A percentile compares a stretch with the other conserved stretches of the same genome.
These are phyloP conservation scores for Chaetorhynchus papuensis DNA, from an alignment of 2,113 vertebrate genomes.

Conservation along the genomic window DNA sequence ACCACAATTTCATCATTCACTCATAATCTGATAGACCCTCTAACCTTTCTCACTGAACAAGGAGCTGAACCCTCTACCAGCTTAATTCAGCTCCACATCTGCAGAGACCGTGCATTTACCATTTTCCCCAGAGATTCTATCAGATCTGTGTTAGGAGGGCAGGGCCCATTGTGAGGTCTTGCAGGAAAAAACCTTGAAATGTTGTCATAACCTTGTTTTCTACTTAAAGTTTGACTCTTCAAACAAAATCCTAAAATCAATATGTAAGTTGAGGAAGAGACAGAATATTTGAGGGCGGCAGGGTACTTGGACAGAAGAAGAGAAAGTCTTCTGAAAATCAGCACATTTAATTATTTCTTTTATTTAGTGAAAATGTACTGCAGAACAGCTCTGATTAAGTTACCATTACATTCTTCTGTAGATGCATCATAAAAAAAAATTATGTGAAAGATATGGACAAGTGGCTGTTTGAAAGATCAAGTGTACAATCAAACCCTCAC, in stretches of 20 bases:
- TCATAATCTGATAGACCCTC: not conserved
- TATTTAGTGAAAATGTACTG: not conserved
- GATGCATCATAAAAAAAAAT: not conserved
- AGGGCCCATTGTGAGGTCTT: not conserved
- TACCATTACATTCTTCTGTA: not conserved
- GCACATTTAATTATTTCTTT: not conserved
- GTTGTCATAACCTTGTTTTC: not conserved
- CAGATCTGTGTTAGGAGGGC: not conserved
- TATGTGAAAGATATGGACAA: not conserved
- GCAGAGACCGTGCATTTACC: not conserved
- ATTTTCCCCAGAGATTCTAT: not conserved
- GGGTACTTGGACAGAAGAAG: not conserved
- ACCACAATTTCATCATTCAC: not conserved
- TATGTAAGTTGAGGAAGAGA: not conserved
- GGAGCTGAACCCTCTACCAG: not conserved
- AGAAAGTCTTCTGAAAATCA: not conserved
- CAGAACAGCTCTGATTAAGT: not conserved
- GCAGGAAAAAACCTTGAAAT: not conserved
- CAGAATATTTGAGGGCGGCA: not conserved
- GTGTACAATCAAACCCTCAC: slow-evolving; percentile 14
- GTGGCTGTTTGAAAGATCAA: slow-evolving; percentile 6
- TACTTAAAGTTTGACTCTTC: not conserved
- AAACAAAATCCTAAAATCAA: not conserved
- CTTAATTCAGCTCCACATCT: not conserved
- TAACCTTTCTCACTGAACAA: not conserved